A percentile compares a stretch with the other conserved stretches of the same genome.
These are phyloP conservation scores for Yponomeuta malinellus DNA, from an alignment of 2,888 invertebrate species.

Conservation along the genomic window DNA sequence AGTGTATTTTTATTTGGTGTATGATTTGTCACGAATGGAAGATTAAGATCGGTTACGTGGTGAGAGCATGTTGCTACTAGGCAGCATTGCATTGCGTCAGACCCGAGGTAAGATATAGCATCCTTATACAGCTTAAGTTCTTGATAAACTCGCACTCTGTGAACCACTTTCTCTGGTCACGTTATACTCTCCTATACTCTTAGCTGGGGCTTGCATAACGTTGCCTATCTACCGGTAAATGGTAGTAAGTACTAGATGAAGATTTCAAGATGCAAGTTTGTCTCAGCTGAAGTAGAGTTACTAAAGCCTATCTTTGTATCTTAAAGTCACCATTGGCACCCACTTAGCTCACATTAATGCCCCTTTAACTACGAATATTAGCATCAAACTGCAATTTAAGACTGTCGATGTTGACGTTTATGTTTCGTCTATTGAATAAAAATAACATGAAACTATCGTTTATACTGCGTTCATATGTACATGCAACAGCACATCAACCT, in stretches of 20 bases:
- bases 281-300: background rate
- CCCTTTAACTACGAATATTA: background rate
- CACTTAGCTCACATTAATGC: background rate
- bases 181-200: conserved; percentile 16
- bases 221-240: conserved; percentile 1
- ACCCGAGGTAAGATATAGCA: conserved; percentile 21
- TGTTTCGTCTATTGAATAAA: conserved; percentile 7
- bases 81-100: conserved; percentile 27
- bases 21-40: conserved; percentile 29
- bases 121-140: conserved; percentile 25
- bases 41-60: conserved; percentile 30
- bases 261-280: background rate
- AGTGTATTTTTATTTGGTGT: conserved; percentile 17
- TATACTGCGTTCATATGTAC: background rate
- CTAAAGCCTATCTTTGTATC: background rate
- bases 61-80: conserved; percentile 16
- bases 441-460: background rate
- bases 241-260: background rate
- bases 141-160: conserved; percentile 43
- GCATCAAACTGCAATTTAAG: background rate
- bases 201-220: background rate
- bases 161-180: conserved; percentile 57
- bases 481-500: background rate
- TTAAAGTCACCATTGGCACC: background rate
- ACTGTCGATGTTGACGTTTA: background rate